Evolutionary conservation across 1,140 invertebrate genomes (phyloP).

Genomic region (Drosophila sulfurigaster): DNA sequence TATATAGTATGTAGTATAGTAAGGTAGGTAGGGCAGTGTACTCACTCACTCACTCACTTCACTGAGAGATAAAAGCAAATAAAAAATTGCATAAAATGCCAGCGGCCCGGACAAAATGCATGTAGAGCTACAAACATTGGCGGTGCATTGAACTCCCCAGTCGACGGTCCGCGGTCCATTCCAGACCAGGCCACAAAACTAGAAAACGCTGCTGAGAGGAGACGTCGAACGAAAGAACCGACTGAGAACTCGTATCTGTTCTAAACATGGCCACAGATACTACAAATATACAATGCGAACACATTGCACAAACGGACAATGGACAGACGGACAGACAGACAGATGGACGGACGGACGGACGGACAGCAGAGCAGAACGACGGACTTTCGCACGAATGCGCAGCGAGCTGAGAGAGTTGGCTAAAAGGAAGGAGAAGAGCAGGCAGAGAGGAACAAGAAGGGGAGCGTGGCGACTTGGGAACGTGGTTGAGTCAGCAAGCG

Average conservation of each 20-base stretch:
- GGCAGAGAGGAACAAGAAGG: background rate
- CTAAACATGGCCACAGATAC: slow-evolving; percentile 50
- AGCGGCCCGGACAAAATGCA: slow-evolving; percentile 69
- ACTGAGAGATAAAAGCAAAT: slow-evolving; percentile 74
- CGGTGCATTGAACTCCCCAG: slow-evolving; percentile 73
- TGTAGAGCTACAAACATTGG: slow-evolving; percentile 55
- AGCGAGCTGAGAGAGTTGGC: slow-evolving; percentile 26
- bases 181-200: slow-evolving; percentile 73
- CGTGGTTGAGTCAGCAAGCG: slow-evolving; percentile 72
- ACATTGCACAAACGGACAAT: slow-evolving; percentile 17
- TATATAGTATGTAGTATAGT: too few relatives aligned
- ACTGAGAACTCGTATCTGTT: slow-evolving; percentile 57
- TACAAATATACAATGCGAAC: slow-evolving; percentile 57
- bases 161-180: slow-evolving; percentile 46
- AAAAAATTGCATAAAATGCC: slow-evolving; percentile 80
- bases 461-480: slow-evolving; percentile 19
- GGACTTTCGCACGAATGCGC: slow-evolving; percentile 79
- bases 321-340: slow-evolving; percentile 60
- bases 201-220: slow-evolving; percentile 57
- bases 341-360: slow-evolving; percentile 52
- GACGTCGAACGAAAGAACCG: slow-evolving; percentile 11
- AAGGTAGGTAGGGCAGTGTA: slow-evolving; percentile 28
- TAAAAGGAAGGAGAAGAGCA: slow-evolving; percentile 2
- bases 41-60: slow-evolving; percentile 26
- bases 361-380: slow-evolving; percentile 52